Evolutionary conservation across 1,140 invertebrate genomes (phyloP), one percentile per base, ranked within the genome.

Genomic region (Brachionus angularis): DNA sequence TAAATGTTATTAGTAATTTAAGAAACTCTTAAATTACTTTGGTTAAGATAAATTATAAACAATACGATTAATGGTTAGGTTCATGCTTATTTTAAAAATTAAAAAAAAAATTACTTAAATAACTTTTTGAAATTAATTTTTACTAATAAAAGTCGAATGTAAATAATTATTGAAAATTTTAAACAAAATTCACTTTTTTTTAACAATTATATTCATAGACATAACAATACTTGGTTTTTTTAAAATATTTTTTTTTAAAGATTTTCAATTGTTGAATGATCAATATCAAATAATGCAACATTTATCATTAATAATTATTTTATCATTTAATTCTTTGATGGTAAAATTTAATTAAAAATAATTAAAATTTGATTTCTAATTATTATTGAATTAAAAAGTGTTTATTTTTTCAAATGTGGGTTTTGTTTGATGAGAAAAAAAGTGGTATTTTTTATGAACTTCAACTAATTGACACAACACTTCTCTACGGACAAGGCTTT

Each of bases 401-500:
- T 78, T 87, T 49, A 83, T 88, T 75, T 87, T 85, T 71, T 87
- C 89, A 74, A 70, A 36, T 72, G n/a, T 73, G 42, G 23, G 49
- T 46, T 70, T 72, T 46, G 58, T 77, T 52, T 81, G 25, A 67
- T 47, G 62, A 67, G 47, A 67, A 47, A 5, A 67, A 67, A 34
- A 67, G 62, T 75, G 87, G 87, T 88, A 10, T 73, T 72, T 72
- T 46, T 62, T 72, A 72, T 46, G 78, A 77, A 71, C 75, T 36
- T 55, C 77, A 49, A 50, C 77, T 16, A 76, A 77, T 97, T 27
- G 91, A 96, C 80, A 87, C 89, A 16, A 88, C 89, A 34, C 83
- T 93, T 0, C 91, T 89, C 77, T 91, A 90, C 80, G 91, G 92
- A 1, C 91, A 95, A 81, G 75, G 77, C 14, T 75, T 80, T 50